Evolutionary conservation across 2,797 vertebrate genomes (phyloP), one percentile per base, ranked within the genome.

Genomic region (Atherinosoma microstoma): DNA sequence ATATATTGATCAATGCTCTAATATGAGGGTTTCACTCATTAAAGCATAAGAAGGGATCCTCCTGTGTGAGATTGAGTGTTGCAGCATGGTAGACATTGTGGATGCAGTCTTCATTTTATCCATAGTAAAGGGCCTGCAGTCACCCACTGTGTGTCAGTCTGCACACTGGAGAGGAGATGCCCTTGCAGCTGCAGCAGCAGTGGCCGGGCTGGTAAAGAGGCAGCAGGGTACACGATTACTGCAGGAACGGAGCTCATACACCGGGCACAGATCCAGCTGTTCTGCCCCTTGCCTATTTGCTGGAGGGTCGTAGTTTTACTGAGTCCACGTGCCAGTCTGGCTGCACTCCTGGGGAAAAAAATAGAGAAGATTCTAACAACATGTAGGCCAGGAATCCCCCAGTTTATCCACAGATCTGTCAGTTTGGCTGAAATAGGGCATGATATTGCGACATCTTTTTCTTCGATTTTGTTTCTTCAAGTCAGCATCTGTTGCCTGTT

Each of bases 201-300:
- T 58, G 45, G 54, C 34, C 61, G 59, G 58, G 51, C 57, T 87
- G 72, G 64, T 54, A 49, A 56, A 64, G 65, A 68, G 69, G 77
- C 75, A 69, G 73, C 78, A 67, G 66, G 45, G 59, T 49, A 38
- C 62, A n/a, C 24, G 27, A 67, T 77, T 76, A 74, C 83, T 65
- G 72, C 74, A 63, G 83, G 86, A 79, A 64, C 0, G 30, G 78
- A 75, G 81, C 69, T 77, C 0, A 9, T 83, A 47, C 78, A 76
- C 78, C 32, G 80, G 88, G 88, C 84, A 86, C 56, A 60, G 64
- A 59, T 90, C 84, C 89, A 92, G 82, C 81, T 87, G 76, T 83
- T 78, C 20, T 22, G 49, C 61, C 76, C 75, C 32, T 49, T 29
- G 60, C 63, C 49, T 66, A 64, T 68, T 73, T 11, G 13, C 83